A percentile compares a stretch with the other conserved stretches of the same genome.
These are phyloP conservation scores for Botia kubotai DNA, from an alignment of 2,797 vertebrate genomes.

Conservation along the genomic window DNA sequence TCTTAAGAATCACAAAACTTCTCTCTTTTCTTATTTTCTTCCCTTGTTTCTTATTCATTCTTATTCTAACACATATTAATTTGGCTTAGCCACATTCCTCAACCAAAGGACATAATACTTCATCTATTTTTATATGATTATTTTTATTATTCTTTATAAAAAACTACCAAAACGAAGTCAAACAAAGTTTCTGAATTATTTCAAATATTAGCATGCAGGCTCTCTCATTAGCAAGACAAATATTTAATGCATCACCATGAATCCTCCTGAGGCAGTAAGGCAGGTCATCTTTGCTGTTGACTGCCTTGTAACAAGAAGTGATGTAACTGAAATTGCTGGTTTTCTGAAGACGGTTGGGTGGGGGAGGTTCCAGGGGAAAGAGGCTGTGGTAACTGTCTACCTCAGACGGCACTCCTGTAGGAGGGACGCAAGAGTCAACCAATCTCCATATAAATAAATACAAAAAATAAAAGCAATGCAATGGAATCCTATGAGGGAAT, in stretches of 20 bases:
- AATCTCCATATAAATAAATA: background rate
- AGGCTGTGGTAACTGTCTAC: constrained; percentile 99
- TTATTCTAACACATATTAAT: too few species aligned
- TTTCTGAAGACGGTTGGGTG: constrained; percentile 97
- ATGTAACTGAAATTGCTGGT: constrained; percentile 99
- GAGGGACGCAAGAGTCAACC: constrained; percentile 11
- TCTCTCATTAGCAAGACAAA: background rate
- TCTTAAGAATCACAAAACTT: too few species aligned
- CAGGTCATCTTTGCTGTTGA: constrained; percentile 98
- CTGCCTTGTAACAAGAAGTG: constrained; percentile 98
- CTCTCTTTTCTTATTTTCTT: too few species aligned
- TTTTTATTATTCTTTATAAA: too few species aligned
- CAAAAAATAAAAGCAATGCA: background rate
- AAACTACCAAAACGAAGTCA: too few species aligned
- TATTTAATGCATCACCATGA: constrained; percentile 82
- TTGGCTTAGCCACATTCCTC: too few species aligned
- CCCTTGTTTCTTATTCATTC: too few species aligned
- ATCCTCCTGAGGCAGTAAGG: constrained; percentile 98
- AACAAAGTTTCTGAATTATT: too few species aligned
- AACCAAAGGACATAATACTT: too few species aligned
- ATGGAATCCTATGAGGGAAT: too few species aligned
- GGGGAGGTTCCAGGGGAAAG: constrained; percentile 94
- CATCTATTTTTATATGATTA: too few species aligned
- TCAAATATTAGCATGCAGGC: background rate
- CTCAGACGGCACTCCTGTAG: constrained; percentile 91